Conservation (phyloP, 2,888 invertebrate genomes). For the Theretra japonica region DNA sequence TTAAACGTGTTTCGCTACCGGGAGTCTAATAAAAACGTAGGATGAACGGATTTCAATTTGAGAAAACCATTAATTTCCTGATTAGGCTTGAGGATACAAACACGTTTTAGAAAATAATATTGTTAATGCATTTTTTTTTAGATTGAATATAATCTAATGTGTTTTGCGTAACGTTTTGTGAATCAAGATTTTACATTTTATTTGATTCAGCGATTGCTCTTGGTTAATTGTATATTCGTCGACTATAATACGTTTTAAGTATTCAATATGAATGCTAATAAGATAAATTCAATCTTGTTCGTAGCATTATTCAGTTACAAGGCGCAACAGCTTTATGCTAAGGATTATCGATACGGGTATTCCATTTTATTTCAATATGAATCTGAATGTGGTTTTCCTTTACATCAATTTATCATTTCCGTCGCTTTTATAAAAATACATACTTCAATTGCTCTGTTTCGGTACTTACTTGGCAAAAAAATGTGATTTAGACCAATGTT, state of each 20-base stretch:
- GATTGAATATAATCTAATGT: no score
- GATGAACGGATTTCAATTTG: neutral
- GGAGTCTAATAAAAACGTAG: neutral
- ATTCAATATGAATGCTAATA: neutral
- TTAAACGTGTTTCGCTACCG: no score
- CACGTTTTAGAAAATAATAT: no score
- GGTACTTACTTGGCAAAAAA: neutral
- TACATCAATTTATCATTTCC: conserved; percentile 4
- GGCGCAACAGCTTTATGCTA: neutral
- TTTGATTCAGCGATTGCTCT: neutral
- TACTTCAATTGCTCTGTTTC: neutral
- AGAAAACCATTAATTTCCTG: neutral
- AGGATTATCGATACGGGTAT: neutral
- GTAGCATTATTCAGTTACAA: conserved; percentile 5
- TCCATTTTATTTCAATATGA: neutral
- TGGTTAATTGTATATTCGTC: no score
- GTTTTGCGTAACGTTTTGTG: no score
- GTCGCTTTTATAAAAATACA: neutral
- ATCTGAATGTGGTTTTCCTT: conserved; percentile 2
- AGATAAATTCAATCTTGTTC: neutral
- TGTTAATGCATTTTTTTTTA: no score
- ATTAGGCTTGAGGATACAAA: neutral
- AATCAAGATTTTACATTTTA: neutral
- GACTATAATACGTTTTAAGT: neutral
- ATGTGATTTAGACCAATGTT: neutral